phyloP scores from a whole-genome alignment of 1,140 invertebrate species.

The Drosophila ironensis region DNA sequence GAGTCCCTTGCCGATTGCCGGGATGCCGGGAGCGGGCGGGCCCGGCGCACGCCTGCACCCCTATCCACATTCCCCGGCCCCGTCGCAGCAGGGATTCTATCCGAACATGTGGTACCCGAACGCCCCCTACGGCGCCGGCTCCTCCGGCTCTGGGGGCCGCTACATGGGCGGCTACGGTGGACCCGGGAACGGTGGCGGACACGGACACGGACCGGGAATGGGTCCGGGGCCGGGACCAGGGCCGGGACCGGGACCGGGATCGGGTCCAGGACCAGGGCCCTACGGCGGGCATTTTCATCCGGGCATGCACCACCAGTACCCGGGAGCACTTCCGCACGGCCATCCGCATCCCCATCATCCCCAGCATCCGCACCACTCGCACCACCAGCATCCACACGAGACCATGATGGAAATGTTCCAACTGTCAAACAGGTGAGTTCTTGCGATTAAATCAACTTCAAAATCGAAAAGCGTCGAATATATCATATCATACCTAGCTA shows the following conservation, averaged over 20 bases:
- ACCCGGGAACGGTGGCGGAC: background rate
- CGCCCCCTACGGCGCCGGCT: conserved; percentile 46
- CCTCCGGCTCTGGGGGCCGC: conserved; percentile 2
- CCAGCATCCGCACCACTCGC: conserved; percentile 35
- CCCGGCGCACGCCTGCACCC: conserved; percentile 27
- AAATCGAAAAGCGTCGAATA: too few species aligned
- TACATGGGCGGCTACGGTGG: conserved; percentile 20
- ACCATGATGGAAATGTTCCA: conserved; percentile 81
- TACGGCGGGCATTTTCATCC: conserved; percentile 23
- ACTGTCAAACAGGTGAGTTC: conserved; percentile 77
- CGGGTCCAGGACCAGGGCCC: background rate
- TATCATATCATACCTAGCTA: too few species aligned
- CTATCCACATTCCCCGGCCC: conserved; percentile 57
- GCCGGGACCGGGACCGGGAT: background rate
- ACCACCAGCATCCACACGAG: conserved; percentile 64
- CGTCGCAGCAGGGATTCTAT: conserved; percentile 45
- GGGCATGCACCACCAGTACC: conserved; percentile 26
- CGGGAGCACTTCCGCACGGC: conserved; percentile 21
- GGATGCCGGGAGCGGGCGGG: background rate
- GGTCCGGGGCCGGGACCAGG: conserved; percentile 2
- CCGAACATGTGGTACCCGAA: conserved; percentile 80
- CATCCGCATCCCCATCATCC: conserved; percentile 22
- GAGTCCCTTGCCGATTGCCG: conserved; percentile 8
- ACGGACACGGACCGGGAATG: background rate
- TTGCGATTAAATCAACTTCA: background rate